Evolutionary conservation across 2,113 vertebrate species (phyloP), one percentile per base, ranked within the genome.

Genomic region (Notothenia rossii): DNA sequence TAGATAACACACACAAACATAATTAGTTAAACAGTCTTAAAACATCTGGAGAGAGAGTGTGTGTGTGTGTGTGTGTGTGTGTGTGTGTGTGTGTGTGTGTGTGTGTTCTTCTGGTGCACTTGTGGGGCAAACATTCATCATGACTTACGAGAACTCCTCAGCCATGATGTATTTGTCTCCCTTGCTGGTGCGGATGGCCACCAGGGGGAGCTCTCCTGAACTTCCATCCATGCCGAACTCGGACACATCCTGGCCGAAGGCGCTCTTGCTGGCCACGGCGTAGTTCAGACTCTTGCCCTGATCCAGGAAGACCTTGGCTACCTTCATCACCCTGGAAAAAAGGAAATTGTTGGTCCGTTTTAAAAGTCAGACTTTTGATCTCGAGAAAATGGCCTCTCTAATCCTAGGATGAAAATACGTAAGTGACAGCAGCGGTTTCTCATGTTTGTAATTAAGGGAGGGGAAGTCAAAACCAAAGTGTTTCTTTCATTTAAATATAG

Each of bases 111-210:
- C 25, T 17, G 8, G 36, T n/a, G 17, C 45, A 10, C 45, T 14
- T 20, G 22, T 14, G 20, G 3, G 20, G 3, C 2, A 29, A 64
- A 40, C 7, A 11, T 10, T 0, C 10, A 65, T 51, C n/a, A 4
- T 10, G 43, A 95, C 98, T 97, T 90, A 99, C 98, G 97, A 96
- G 94, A 99, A 99, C 79, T 98, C 97, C 66, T 99, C 97, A 2
- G 93, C 94, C 98, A 99, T 99, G 89, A 95, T 94, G 0, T 96
- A 99, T 96, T 99, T 99, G 68, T 98, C 97, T 80, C 97, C 98
- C 82, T 97, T 98, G 62, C 94, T 87, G 0, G 97, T 98, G 88
- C 95, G 95, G 92, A 99, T 95, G 77, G 96, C 96, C 65, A 99
- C 97, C 20, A 98, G 90, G 0, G 98, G 98, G 43, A 97, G 55